Base-by-base conservation (phyloP, 2,888 invertebrate genomes). In the Peribatodes rhomboidaria region DNA sequence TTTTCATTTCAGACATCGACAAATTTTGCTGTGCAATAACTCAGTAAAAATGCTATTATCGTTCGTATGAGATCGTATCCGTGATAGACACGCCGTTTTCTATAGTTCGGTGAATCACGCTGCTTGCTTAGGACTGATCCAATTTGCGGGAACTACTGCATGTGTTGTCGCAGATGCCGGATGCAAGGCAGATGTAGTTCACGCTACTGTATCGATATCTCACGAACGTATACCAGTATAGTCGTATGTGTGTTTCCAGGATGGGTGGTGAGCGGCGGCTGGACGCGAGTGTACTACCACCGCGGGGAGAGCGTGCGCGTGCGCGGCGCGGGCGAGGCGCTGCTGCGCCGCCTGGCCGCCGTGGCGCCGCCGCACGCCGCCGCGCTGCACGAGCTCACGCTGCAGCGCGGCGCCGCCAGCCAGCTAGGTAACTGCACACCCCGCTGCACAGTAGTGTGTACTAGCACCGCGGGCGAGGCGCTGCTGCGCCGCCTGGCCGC, bases 381-480 rank as follows among this genome's bases (percentile, higher is more conserved):
- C 75, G 96, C 97, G 10, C 95, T 96, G 73, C 70, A 75, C 27
- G 98, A 98, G 87, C 92, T 98, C 75, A 96, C 96, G 58, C 94
- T 98, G 66, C 95, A 96, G 78, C 94, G 98, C 18, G 98, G 98
- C 81, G 95, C 95, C 55, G 94, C 97, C 75, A 96, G 97, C 13
- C 98, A 98, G 83, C 94, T 98, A 52, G 93, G 93, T 92, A 71
- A 35, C 10, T 20, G n/a, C n/a, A n/a, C n/a, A n/a, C n/a, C n/a
- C n/a, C n/a, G n/a, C n/a, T n/a, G n/a, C n/a, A n/a, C n/a, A n/a
- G n/a, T n/a, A n/a, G 97, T 66, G 90, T 98, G 65, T 99, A 97
- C 91, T 98, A 98, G 90, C 98, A 98, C 88, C 97, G 98, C 87
- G 98, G n/a, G 99, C 1, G 99, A 99, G 90, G 97, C 97, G 85